Percentiles rank a stretch among this genome's conserved stretches.
phyloP scores from a whole-genome alignment of 2,888 invertebrate species.

The Meganola albula region DNA sequence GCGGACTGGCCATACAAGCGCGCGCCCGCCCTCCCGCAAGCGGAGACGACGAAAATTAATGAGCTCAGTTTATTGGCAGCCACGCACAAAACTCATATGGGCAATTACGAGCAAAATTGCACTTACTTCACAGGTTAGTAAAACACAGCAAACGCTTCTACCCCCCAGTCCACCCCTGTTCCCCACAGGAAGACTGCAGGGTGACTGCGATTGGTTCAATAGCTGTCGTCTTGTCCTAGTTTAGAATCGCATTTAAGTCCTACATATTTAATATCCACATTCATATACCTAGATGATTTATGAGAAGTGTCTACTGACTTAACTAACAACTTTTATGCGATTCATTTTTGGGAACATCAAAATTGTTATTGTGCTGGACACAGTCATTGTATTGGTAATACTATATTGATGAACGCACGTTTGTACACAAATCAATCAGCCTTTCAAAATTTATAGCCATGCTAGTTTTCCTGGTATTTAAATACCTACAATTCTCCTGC shows the following conservation, averaged over 20 bases:
- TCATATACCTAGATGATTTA: constrained; percentile 24
- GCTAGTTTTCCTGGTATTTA: constrained; percentile 38
- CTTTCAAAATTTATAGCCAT: constrained; percentile 45
- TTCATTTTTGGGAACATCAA: constrained; percentile 48
- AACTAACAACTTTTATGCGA: constrained; percentile 63
- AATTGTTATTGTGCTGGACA: constrained; percentile 43
- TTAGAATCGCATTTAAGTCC: constrained; percentile 62
- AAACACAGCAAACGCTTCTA: constrained; percentile 71
- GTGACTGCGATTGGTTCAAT: constrained; percentile 64
- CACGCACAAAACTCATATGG: constrained; percentile 78
- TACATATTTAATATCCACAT: constrained; percentile 21
- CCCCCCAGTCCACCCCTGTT: constrained; percentile 76
- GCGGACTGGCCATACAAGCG: constrained; percentile 79
- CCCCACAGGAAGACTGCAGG: constrained; percentile 76
- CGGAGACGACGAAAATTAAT: constrained; percentile 78
- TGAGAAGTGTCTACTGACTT: too few relatives aligned
- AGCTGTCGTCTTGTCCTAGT: constrained; percentile 50
- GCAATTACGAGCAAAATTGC: constrained; percentile 78
- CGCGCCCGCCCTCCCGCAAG: constrained; percentile 75
- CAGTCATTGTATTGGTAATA: constrained; percentile 31
- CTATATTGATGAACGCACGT: constrained; percentile 43
- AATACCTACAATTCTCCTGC: constrained; percentile 63
- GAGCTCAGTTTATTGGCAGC: constrained; percentile 79
- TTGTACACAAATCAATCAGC: constrained; percentile 49
- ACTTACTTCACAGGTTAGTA: constrained; percentile 78